These are phyloP conservation scores for Luidia sarsii DNA, from an alignment of 53 echinoderm and acorn worm species.

Conservation along the genomic window DNA sequence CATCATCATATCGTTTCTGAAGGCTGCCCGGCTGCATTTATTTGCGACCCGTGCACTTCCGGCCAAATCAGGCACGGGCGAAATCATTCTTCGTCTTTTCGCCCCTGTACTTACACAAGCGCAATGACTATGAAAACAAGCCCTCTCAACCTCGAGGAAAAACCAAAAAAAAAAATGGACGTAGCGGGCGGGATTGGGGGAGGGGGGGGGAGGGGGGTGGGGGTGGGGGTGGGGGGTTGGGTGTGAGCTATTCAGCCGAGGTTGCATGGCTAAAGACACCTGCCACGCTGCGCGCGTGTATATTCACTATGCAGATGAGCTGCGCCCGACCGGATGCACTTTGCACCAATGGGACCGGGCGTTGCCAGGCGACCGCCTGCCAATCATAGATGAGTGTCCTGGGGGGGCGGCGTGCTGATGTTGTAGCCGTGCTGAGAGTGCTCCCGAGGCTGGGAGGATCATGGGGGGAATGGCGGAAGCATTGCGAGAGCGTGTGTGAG, in stretches of 20 bases:
- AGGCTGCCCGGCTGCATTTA: slow-evolving; percentile 26
- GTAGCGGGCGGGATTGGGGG: too few species aligned
- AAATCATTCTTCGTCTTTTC: slow-evolving; percentile 38
- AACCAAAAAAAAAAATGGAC: too few species aligned
- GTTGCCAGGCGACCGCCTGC: slow-evolving; percentile 7
- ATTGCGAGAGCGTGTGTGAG: too few species aligned
- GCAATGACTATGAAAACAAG: slow-evolving; percentile 48
- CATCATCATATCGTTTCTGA: not conserved
- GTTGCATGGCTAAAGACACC: slow-evolving; percentile 29
- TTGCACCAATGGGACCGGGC: slow-evolving; percentile 41
- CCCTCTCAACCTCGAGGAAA: slow-evolving; percentile 3
- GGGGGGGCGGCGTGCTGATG: too few species aligned
- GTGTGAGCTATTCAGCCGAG: slow-evolving; percentile 20
- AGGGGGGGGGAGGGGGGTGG: too few species aligned
- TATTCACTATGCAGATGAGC: slow-evolving; percentile 40
- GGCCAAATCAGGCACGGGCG: slow-evolving; percentile 37
- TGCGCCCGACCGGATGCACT: slow-evolving; percentile 45
- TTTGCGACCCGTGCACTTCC: slow-evolving; percentile 41
- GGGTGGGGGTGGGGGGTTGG: too few species aligned
- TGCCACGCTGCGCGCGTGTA: not conserved
- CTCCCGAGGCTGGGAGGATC: too few species aligned
- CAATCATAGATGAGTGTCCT: slow-evolving; percentile 10
- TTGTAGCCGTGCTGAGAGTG: too few species aligned
- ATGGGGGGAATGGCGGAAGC: too few species aligned
- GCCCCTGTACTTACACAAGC: slow-evolving; percentile 49